phyloP scores from a whole-genome alignment of 2,797 vertebrate genomes.

The Thalassophryne amazonica region DNA sequence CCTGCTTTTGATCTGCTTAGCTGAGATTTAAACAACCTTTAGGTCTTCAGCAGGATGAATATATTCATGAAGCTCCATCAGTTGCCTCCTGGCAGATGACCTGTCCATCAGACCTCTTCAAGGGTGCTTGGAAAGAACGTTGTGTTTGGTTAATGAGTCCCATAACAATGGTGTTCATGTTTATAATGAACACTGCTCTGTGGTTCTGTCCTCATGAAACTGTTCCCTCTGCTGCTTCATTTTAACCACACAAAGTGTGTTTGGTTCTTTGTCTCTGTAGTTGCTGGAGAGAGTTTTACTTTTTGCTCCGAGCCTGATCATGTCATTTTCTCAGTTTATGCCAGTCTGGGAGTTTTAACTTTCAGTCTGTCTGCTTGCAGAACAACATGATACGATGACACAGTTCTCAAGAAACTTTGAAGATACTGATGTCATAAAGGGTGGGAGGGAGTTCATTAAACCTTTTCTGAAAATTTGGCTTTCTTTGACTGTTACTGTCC shows the following conservation, averaged over 20 bases:
- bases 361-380: too few species aligned
- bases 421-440: too few species aligned
- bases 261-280: not conserved
- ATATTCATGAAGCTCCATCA: constrained; percentile 45
- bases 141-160: constrained; percentile 26
- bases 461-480: too few species aligned
- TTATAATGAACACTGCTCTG: constrained; percentile 13
- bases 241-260: constrained; percentile 6
- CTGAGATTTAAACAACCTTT: constrained; percentile 31
- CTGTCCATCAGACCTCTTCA: constrained; percentile 8
- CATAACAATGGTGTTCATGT: constrained; percentile 18
- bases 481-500: too few species aligned
- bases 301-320: not conserved
- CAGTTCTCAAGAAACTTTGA: too few species aligned
- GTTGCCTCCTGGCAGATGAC: constrained; percentile 9
- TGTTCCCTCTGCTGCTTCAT: not conserved
- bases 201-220: constrained; percentile 19
- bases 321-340: not conserved
- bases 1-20: constrained; percentile 27
- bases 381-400: too few species aligned
- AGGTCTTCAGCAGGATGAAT: constrained; percentile 46
- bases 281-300: not conserved
- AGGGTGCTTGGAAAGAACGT: constrained; percentile 38
- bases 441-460: too few species aligned
- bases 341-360: too few species aligned